These are phyloP conservation scores for Dendrolimus pini DNA, from an alignment of 2,888 invertebrate species.

Conservation along the genomic window DNA sequence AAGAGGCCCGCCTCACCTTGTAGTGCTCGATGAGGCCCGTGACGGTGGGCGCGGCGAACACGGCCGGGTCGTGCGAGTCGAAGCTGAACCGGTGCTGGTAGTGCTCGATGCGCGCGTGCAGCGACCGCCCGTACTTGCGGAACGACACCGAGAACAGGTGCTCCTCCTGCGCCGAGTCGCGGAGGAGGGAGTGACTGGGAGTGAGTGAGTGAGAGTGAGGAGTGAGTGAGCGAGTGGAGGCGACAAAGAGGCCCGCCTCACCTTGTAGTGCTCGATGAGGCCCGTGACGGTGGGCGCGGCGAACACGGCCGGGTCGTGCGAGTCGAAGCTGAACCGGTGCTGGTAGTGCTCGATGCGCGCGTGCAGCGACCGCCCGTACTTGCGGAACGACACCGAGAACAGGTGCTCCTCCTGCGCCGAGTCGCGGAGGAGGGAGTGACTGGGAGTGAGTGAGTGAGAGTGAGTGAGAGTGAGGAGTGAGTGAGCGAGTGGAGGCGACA, in stretches of 20 bases:
- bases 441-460: slow-evolving; percentile 26
- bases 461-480: no score
- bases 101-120: slow-evolving; percentile 98
- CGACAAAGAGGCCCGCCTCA: slow-evolving; percentile 8
- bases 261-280: slow-evolving; percentile 79
- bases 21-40: slow-evolving; percentile 79
- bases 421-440: slow-evolving; percentile 96
- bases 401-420: slow-evolving; percentile 98
- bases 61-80: slow-evolving; percentile 98
- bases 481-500: no score
- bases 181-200: slow-evolving; percentile 90
- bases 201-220: no score
- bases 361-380: slow-evolving; percentile 96
- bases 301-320: slow-evolving; percentile 98
- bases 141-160: slow-evolving; percentile 98
- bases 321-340: slow-evolving; percentile 96
- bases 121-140: slow-evolving; percentile 94
- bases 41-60: slow-evolving; percentile 94
- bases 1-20: slow-evolving; percentile 41
- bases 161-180: slow-evolving; percentile 98
- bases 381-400: slow-evolving; percentile 97
- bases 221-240: no score
- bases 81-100: slow-evolving; percentile 96
- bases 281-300: slow-evolving; percentile 90
- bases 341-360: slow-evolving; percentile 97